A percentile compares a stretch with the other conserved stretches of the same genome.
phyloP scores from a whole-genome alignment of 2,888 invertebrate genomes.

The Monoplex corrugatus region DNA sequence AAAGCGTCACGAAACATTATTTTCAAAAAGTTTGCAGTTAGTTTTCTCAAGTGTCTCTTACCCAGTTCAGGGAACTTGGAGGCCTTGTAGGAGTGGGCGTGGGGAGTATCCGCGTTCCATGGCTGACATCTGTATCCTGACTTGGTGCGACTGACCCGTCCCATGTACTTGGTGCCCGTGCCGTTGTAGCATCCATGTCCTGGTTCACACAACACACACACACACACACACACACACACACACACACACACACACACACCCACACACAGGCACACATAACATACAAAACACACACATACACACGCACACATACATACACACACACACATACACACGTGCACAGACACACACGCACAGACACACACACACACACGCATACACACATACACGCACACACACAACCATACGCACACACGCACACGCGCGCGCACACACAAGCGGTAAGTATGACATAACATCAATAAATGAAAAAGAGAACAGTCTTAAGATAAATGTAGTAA shows the following conservation, averaged over 20 bases:
- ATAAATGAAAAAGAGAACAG: too few species aligned
- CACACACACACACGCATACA: not conserved
- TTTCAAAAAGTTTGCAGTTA: too few species aligned
- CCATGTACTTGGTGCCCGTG: conserved; percentile 90
- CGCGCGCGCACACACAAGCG: not conserved
- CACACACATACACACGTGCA: conserved; percentile 1
- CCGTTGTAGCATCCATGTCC: conserved; percentile 95
- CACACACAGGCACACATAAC: not conserved
- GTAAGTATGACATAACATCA: too few species aligned
- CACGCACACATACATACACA: not conserved
- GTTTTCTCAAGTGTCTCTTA: conserved; percentile 50
- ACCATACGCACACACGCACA: not conserved
- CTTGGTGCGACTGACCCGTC: conserved; percentile 85
- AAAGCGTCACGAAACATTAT: too few species aligned
- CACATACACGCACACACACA: too few species aligned
- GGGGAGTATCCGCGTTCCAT: conserved; percentile 86
- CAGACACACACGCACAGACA: conserved; percentile 15
- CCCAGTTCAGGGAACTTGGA: conserved; percentile 92
- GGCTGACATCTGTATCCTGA: conserved; percentile 88
- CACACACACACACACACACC: conserved; percentile 27
- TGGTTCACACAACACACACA: conserved; percentile 60
- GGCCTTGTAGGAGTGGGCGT: conserved; percentile 88
- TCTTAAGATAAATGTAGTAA: too few species aligned
- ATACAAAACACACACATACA: not conserved
- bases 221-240: conserved; percentile 11